Evolutionary conservation across 2,888 invertebrate genomes (phyloP).

Genomic region (Xylophagus ater): DNA sequence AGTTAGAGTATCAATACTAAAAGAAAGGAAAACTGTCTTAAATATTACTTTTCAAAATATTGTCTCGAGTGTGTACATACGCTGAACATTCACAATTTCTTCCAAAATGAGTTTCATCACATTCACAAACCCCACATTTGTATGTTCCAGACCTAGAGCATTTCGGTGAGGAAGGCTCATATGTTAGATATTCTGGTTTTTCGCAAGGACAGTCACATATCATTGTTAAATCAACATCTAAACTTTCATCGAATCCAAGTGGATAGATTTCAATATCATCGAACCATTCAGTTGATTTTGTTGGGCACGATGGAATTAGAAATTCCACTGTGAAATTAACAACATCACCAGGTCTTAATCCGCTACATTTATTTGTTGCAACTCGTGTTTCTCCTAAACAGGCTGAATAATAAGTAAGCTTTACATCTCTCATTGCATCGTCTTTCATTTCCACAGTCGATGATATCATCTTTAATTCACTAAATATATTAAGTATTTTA

Average conservation of each 20-base stretch:
- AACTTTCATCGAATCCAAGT: conserved; percentile 77
- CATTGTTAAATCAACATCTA: conserved; percentile 74
- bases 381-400: conserved; percentile 51
- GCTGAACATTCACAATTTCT: conserved; percentile 78
- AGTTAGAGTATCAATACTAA: conserved; percentile 1
- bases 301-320: conserved; percentile 69
- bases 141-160: conserved; percentile 70
- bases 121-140: conserved; percentile 86
- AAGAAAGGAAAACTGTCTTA: background rate
- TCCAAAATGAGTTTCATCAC: conserved; percentile 68
- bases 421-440: conserved; percentile 62
- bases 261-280: conserved; percentile 77
- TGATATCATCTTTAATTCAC: conserved; percentile 62
- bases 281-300: conserved; percentile 60
- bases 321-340: conserved; percentile 64
- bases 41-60: background rate
- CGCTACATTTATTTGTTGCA: conserved; percentile 74
- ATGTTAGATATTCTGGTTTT: conserved; percentile 47
- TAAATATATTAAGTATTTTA: background rate
- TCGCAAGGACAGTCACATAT: conserved; percentile 90
- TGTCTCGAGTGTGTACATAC: conserved; percentile 27
- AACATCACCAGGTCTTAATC: conserved; percentile 71
- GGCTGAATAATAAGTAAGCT: conserved; percentile 66
- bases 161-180: conserved; percentile 50
- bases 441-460: conserved; percentile 80